Evolutionary conservation across 2,797 vertebrate species (phyloP), one percentile per base, ranked within the genome.

Genomic region (Apogon talboti): DNA sequence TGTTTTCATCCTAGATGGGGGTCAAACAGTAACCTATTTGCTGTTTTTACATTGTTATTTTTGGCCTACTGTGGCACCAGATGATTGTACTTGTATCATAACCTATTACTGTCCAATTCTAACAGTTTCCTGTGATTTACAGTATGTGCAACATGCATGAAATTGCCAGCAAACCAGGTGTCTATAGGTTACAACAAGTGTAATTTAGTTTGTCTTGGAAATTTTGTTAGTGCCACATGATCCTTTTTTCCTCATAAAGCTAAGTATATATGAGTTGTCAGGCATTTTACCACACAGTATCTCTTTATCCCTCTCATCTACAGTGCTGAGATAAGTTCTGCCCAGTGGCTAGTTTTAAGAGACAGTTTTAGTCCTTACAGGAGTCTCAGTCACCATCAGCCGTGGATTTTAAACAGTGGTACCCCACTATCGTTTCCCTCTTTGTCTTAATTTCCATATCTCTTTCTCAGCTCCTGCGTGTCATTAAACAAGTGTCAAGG

Each of bases 281-380:
- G 24, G 6, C 24, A 28, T 28, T 28, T 47, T 58, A 46, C 60
- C 55, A 45, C 66, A 35, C 74, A 62, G 28, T 76, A 69, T 76
- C 70, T 76, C 71, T 78, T 83, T 82, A 83, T 87, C 69, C 40
- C 52, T 57, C 48, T 69, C 71, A 74, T 83, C 67, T 67, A 30
- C 59, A 65, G 66, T 78, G 78, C 83, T 77, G 51, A 82, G 64
- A 69, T 90, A 87, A 70, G 68, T 90, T 86, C 89, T 49, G 85
- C 88, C 76, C 11, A 81, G 87, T 91, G 90, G 78, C 78, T 80
- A 71, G 68, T 88, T 86, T 92, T 89, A 88, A 88, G 71, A 56
- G 92, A 88, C 89, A 87, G 71, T 78, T 85, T 18, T 38, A 65
- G 45, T 71, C 78, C 74, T 83, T 83, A 76, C 78, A 81, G 91